phyloP scores from a whole-genome alignment of 2,888 invertebrate genomes.

The Nyleta sp. region DNA sequence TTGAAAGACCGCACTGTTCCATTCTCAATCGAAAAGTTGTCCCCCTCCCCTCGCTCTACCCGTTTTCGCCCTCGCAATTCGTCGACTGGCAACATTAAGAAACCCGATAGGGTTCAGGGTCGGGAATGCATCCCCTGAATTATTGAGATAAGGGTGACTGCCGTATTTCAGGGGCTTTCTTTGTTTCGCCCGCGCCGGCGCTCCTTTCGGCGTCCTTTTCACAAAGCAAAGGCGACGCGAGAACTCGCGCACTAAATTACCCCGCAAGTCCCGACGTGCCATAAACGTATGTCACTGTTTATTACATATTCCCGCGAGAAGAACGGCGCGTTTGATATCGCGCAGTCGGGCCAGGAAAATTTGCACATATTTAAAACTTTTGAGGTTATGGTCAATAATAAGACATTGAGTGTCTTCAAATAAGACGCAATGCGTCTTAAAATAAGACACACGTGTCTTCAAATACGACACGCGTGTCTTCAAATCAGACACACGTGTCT shows the following conservation, averaged over 20 bases:
- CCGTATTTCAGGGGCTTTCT: conserved; percentile 35
- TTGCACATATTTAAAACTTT: conserved; percentile 14
- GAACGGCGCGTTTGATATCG: conserved; percentile 34
- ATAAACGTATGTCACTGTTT: conserved; percentile 58
- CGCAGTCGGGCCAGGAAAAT: conserved; percentile 16
- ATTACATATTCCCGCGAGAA: conserved; percentile 43
- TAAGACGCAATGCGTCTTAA: no score
- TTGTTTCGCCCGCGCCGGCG: conserved; percentile 28
- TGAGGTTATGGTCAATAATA: no score
- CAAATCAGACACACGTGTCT: no score
- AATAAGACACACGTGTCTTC: no score
- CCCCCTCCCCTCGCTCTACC: no score
- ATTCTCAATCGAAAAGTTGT: no score
- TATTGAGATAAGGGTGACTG: conserved; percentile 60
- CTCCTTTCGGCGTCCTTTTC: conserved; percentile 21
- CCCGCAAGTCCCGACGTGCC: conserved; percentile 27
- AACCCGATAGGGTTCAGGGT: conserved; percentile 61
- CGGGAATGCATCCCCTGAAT: conserved; percentile 56
- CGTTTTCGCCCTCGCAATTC: conserved; percentile 28
- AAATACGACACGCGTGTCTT: no score
- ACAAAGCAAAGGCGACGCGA: conserved; percentile 24
- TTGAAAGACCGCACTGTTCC: no score
- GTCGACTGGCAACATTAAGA: conserved; percentile 31
- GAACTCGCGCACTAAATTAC: conserved; percentile 44
- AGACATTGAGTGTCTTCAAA: no score